Percentiles rank a stretch among this genome's conserved stretches.
Conservation (phyloP, 2,888 invertebrate species). For the Ichneumoninae sp. region DNA sequence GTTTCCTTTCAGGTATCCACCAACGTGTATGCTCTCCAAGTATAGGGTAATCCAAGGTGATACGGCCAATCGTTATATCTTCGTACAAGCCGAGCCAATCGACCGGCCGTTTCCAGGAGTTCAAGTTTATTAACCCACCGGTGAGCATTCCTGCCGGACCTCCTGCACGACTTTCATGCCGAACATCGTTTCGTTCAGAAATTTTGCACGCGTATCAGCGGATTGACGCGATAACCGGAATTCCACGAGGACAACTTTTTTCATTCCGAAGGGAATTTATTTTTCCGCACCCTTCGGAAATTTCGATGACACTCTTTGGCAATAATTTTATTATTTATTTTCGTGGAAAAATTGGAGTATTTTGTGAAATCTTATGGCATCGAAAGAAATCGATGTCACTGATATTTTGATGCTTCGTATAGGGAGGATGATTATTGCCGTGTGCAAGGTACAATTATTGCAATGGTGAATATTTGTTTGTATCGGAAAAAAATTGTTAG, state of each 20-base stretch:
- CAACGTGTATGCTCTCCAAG: conserved; percentile 3
- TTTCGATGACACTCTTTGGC: no score
- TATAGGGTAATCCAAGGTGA: conserved; percentile 8
- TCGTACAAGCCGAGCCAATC: neutral
- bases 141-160: neutral
- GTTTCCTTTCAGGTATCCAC: conserved; percentile 38
- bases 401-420: neutral
- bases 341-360: neutral
- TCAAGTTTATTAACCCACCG: neutral
- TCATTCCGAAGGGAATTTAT: neutral
- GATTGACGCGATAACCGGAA: neutral
- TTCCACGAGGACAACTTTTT: neutral
- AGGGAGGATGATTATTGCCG: no score
- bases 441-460: no score
- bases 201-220: neutral
- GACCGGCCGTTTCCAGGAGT: neutral
- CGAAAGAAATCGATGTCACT: neutral
- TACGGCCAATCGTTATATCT: neutral
- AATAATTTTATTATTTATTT: neutral
- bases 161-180: neutral
- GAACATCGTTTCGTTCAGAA: neutral
- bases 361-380: neutral
- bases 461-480: no score
- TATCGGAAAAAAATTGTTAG: no score
- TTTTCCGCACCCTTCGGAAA: neutral